These are phyloP conservation scores for Cephonodes hylas DNA, from an alignment of 2,888 invertebrate species.

Conservation along the genomic window DNA sequence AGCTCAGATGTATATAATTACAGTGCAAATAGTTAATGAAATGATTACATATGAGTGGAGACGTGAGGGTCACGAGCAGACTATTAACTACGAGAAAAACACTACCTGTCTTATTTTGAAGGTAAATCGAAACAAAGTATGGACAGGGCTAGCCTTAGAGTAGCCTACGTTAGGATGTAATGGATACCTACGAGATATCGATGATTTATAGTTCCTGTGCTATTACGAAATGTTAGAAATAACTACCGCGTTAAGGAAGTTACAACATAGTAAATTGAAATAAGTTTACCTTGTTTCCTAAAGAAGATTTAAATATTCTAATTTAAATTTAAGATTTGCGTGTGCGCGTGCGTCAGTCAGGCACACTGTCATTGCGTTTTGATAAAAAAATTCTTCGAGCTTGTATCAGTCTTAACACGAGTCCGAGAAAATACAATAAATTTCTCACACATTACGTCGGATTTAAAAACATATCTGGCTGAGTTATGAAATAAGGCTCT, in stretches of 20 bases:
- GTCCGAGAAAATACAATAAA: no score
- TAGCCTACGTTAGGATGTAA: background rate
- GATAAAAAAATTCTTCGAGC: no score
- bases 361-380: no score
- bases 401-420: no score
- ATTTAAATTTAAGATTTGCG: no score
- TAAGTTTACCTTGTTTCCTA: no score
- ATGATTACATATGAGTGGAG: conserved; percentile 23
- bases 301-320: no score
- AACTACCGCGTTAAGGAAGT: background rate
- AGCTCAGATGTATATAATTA: background rate
- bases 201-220: background rate
- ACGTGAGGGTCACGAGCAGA: conserved; percentile 34
- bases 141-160: no score
- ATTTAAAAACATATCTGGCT: no score
- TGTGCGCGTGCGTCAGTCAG: no score
- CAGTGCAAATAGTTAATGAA: background rate
- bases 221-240: background rate
- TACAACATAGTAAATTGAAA: background rate
- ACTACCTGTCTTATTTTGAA: conserved; percentile 13
- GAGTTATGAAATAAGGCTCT: no score
- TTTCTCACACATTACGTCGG: no score
- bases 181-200: background rate
- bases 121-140: background rate
- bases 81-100: conserved; percentile 31